Percentiles rank a stretch among this genome's conserved stretches.
Evolutionary conservation across 2,888 invertebrate genomes (phyloP).

Genomic region (Catonia carolina): DNA sequence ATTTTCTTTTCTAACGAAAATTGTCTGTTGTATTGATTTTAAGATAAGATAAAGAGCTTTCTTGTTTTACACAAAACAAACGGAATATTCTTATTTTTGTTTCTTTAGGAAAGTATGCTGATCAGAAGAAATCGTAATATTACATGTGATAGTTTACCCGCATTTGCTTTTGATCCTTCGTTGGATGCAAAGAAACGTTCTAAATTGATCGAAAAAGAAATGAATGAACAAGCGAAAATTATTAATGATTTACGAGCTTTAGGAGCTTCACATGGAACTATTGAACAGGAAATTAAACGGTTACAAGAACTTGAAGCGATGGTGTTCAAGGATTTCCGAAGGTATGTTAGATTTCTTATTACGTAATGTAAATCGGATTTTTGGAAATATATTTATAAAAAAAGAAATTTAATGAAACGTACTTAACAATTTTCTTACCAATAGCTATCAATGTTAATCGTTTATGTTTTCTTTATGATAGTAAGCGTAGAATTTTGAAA

Average conservation of each 20-base stretch:
- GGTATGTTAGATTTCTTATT: conserved; percentile 43
- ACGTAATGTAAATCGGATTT: neutral
- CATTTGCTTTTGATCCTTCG: conserved; percentile 73
- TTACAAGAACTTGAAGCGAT: conserved; percentile 89
- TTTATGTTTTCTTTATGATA: too few species aligned
- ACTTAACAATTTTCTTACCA: neutral
- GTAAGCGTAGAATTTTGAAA: too few species aligned
- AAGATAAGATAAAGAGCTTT: too few species aligned
- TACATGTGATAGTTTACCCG: conserved; percentile 65
- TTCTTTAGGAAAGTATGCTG: conserved; percentile 57
- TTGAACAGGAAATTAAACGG: conserved; percentile 86
- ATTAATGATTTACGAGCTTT: conserved; percentile 84
- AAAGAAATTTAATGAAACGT: neutral
- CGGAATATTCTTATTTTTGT: too few species aligned
- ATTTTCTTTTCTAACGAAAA: too few species aligned
- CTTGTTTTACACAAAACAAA: too few species aligned
- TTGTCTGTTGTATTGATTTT: too few species aligned
- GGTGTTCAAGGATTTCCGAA: conserved; percentile 87
- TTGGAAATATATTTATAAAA: neutral
- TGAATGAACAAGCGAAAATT: conserved; percentile 95
- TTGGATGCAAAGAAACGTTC: conserved; percentile 77
- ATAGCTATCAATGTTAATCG: neutral
- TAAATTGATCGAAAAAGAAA: conserved; percentile 91
- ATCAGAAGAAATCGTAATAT: conserved; percentile 56
- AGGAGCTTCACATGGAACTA: conserved; percentile 82